Evolutionary conservation across 2,888 invertebrate genomes (phyloP).

Genomic region (Apotomis capreana): DNA sequence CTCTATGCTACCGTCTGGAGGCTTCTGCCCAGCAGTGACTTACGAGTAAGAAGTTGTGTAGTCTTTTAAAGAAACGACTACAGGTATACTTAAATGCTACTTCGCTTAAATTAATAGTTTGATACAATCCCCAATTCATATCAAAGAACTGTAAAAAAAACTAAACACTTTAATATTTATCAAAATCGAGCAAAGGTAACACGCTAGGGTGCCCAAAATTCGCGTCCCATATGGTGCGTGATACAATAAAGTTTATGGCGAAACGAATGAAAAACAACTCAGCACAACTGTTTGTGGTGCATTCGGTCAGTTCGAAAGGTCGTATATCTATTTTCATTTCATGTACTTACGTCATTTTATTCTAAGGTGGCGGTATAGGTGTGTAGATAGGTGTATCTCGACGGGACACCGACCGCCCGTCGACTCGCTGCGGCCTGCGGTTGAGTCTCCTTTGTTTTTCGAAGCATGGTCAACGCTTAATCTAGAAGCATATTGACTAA

Average conservation of each 20-base stretch:
- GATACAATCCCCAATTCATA: too few species aligned
- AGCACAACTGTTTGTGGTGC: conserved; percentile 67
- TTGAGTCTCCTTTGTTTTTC: conserved; percentile 36
- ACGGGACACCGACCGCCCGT: conserved; percentile 69
- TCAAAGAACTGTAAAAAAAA: background rate
- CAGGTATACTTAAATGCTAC: too few species aligned
- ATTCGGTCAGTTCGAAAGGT: conserved; percentile 4
- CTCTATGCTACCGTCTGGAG: too few species aligned
- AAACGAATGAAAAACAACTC: conserved; percentile 65
- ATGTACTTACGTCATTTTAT: conserved; percentile 13
- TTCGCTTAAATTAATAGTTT: too few species aligned
- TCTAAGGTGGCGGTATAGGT: conserved; percentile 54
- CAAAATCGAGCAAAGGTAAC: conserved; percentile 53
- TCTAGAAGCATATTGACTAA: conserved; percentile 41
- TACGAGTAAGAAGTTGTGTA: too few species aligned
- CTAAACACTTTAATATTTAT: conserved; percentile 52
- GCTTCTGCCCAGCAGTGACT: too few species aligned
- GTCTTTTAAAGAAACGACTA: too few species aligned
- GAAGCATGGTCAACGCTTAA: conserved; percentile 61
- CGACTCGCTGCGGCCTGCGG: conserved; percentile 46
- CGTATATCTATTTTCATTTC: conserved; percentile 4
- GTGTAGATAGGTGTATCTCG: conserved; percentile 60
- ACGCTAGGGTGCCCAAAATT: conserved; percentile 53
- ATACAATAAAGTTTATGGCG: conserved; percentile 70
- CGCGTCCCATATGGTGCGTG: conserved; percentile 61